Evolutionary conservation across 2,797 vertebrate species (phyloP).

Genomic region (Halcyon smyrnensis): DNA sequence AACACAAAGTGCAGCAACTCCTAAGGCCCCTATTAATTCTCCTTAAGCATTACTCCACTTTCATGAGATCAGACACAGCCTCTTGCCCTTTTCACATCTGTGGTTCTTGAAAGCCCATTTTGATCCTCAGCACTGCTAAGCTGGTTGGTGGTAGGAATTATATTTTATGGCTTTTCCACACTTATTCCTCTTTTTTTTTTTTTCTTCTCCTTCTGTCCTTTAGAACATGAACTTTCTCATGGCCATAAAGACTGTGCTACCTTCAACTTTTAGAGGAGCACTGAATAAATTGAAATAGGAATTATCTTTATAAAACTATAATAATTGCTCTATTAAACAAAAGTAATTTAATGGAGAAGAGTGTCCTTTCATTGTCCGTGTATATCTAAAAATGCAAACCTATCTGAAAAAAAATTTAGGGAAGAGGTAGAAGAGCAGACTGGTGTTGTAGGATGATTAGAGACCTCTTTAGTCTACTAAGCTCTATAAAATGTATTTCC

Average conservation of each 20-base stretch:
- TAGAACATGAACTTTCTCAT: not conserved
- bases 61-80: not conserved
- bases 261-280: not conserved
- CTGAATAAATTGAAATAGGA: not conserved
- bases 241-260: not conserved
- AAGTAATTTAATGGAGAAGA: not conserved
- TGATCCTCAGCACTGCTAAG: not conserved
- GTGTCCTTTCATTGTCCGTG: not conserved
- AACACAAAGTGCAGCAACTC: not conserved
- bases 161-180: not conserved
- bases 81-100: not conserved
- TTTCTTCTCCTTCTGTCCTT: not conserved
- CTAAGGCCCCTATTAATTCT: not conserved
- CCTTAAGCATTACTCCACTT: not conserved
- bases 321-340: not conserved
- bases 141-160: not conserved
- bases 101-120: not conserved
- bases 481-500: not conserved
- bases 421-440: not conserved
- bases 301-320: not conserved
- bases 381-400: not conserved
- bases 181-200: accelerated
- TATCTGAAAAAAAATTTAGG: not conserved
- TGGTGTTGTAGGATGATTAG: not conserved
- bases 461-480: not conserved